Base-by-base conservation (phyloP, 1,140 invertebrate species). In the Lithobius niger region DNA sequence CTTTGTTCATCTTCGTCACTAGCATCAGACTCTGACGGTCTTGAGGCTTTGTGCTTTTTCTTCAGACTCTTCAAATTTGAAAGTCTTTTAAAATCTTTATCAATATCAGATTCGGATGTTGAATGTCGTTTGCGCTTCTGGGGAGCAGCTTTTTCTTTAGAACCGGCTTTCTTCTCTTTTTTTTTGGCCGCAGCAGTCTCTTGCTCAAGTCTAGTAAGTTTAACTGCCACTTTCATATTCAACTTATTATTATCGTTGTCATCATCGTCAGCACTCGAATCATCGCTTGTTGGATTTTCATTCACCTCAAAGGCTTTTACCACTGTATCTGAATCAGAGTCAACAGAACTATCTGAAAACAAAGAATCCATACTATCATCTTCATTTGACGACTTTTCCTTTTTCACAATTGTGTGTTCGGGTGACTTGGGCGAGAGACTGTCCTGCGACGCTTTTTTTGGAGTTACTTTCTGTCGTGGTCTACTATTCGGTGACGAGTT, bases 1-100 rank as follows among this genome's bases (percentile, higher is more conserved):
- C n/a, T 51, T 58, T 55, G 54, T 50, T 53, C 21, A 19, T 57
- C 58, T 18, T 61, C 59, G 54, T 40, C 43, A 22, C 56, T 49
- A 15, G 28, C 48, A 59, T 60, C 53, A 31, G 25, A 51, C 47
- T 65, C 54, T 4, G 62, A 44, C 52, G 51, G 66, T 16, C 60
- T 56, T 36, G 67, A 59, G 31, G 47, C 44, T 48, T 42, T 48
- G 4, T 45, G 57, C 26, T 52, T 58, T n/a, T 60, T n/a, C n/a
- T n/a, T n/a, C 31, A 36, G 31, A 36, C 6, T 10, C n/a, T 6
- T n/a, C 31, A 45, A 21, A 21, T 45, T 45, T 18, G 4, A 45
- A 16, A 45, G 22, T 13, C 22, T 6, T 10, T 45, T 45, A 18
- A 45, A 6, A 6, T 45, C 43, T 19, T 45, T 19, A 45, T 45